A percentile compares a stretch with the other conserved stretches of the same genome.
Conservation (phyloP, 1,140 invertebrate species). For the Zaprionus ornatus region DNA sequence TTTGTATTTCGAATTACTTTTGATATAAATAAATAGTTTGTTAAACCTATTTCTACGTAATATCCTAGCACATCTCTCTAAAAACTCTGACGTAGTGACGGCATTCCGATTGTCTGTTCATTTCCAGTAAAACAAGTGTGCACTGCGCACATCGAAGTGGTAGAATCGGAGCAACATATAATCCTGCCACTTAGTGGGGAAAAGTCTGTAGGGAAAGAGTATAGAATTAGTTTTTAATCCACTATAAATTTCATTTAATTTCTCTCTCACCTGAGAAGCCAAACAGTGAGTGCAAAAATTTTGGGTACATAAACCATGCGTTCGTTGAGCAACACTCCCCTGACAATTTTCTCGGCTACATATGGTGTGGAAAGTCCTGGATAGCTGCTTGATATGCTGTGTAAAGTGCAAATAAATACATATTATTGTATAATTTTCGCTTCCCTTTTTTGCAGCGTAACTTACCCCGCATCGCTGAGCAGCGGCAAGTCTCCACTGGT, state of each 20-base stretch:
- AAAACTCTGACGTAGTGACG: neutral
- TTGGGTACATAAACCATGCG: slow-evolving; percentile 81
- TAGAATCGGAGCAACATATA: slow-evolving; percentile 76
- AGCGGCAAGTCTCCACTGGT: slow-evolving; percentile 78
- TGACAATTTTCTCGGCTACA: slow-evolving; percentile 78
- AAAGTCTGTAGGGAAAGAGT: slow-evolving; percentile 47
- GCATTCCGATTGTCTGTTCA: neutral
- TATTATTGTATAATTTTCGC: neutral
- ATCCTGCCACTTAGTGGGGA: slow-evolving; percentile 82
- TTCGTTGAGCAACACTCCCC: slow-evolving; percentile 72
- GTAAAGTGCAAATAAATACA: neutral
- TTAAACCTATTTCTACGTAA: slow-evolving; percentile 17
- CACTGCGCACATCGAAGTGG: slow-evolving; percentile 74
- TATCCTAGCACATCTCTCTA: slow-evolving; percentile 9
- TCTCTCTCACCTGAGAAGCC: slow-evolving; percentile 71
- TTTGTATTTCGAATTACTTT: slow-evolving; percentile 13
- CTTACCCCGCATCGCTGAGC: slow-evolving; percentile 76
- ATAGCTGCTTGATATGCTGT: slow-evolving; percentile 74
- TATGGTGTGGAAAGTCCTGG: slow-evolving; percentile 75
- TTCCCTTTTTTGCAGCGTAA: neutral
- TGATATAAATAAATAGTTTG: slow-evolving; percentile 32
- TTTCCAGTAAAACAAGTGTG: slow-evolving; percentile 79
- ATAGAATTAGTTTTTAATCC: slow-evolving; percentile 18
- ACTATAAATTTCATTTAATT: neutral
- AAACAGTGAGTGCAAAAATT: slow-evolving; percentile 80